Percentiles rank a stretch among this genome's conserved stretches.
Evolutionary conservation across 2,888 invertebrate species (phyloP).

Genomic region (Limenitis camilla): DNA sequence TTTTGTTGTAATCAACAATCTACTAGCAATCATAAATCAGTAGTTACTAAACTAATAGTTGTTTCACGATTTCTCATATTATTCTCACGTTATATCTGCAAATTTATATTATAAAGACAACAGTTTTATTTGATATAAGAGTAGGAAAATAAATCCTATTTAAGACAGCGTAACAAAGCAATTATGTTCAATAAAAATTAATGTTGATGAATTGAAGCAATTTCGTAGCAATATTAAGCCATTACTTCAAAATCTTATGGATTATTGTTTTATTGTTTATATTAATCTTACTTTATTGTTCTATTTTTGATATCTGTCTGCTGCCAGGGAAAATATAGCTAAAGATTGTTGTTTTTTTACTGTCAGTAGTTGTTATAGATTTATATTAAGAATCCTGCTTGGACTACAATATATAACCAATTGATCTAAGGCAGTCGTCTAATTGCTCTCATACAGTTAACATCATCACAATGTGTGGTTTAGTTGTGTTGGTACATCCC

Average conservation of each 20-base stretch:
- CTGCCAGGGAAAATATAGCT: background rate
- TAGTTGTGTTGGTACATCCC: no score
- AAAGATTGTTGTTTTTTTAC: background rate
- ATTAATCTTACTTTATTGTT: slow-evolving; percentile 6
- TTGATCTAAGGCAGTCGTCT: no score
- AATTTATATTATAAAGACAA: background rate
- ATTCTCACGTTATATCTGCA: background rate
- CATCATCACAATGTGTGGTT: no score
- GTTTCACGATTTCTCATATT: background rate
- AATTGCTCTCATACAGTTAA: no score
- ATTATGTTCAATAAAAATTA: slow-evolving; percentile 23
- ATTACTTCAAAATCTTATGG: slow-evolving; percentile 15
- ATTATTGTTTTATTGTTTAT: slow-evolving; percentile 10
- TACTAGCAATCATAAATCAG: no score
- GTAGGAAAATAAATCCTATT: slow-evolving; percentile 19
- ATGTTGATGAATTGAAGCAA: slow-evolving; percentile 22
- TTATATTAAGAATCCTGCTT: no score
- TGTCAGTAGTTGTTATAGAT: no score
- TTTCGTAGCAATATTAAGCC: slow-evolving; percentile 17
- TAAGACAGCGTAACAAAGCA: slow-evolving; percentile 18
- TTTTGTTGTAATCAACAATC: no score
- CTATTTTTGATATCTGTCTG: background rate
- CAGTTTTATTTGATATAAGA: slow-evolving; percentile 6
- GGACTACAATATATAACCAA: no score
- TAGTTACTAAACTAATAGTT: no score